Conservation (phyloP, 2,113 vertebrate species). For the Dromas ardeola region DNA sequence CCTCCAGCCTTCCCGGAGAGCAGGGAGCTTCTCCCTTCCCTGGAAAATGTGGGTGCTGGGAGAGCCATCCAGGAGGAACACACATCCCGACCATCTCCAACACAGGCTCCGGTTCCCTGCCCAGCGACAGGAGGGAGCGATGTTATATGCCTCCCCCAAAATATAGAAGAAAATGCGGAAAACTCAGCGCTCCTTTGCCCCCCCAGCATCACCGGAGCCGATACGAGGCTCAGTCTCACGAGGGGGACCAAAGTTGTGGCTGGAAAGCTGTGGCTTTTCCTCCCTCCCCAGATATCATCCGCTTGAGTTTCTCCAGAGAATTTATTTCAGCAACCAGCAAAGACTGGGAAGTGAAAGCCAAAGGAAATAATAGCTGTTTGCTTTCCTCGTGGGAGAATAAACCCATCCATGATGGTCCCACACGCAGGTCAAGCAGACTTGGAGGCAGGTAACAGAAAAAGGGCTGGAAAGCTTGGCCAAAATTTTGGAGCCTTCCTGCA, state of each 20-base stretch:
- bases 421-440: background rate
- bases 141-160: background rate
- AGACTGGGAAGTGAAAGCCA: background rate
- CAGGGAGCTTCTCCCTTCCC: background rate
- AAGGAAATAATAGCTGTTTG: background rate
- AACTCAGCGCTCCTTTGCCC: accelerated
- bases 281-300: accelerated
- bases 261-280: background rate
- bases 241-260: background rate
- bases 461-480: background rate
- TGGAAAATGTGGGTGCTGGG: accelerated
- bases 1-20: background rate
- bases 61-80: background rate
- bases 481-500: background rate
- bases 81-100: background rate
- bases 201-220: no score
- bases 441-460: background rate
- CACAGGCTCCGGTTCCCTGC: accelerated
- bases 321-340: background rate
- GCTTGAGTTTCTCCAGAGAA: background rate
- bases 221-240: background rate
- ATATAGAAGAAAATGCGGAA: background rate
- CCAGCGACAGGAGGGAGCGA: accelerated
- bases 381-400: background rate
- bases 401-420: background rate